Base-by-base conservation (phyloP, 2,113 vertebrate genomes). In the Scatophagus argus region DNA sequence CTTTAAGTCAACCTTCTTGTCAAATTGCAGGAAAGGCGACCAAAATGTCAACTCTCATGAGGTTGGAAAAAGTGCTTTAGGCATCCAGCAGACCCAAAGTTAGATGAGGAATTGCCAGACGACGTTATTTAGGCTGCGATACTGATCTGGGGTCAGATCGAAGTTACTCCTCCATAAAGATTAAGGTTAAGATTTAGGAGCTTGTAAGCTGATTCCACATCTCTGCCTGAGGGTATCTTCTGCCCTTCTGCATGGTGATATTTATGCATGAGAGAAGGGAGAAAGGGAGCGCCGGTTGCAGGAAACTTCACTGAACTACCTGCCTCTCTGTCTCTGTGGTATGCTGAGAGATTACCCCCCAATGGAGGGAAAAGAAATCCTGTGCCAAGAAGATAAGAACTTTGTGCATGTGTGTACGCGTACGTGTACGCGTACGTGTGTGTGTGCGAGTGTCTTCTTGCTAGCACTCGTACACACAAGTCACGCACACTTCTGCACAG, bases 351-450 rank as follows among this genome's bases (percentile, higher is more conserved):
- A 94, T 94, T 93, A 93, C 85, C 88, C 89, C 87, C 82, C 81
- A 60, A 84, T 81, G 78, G 87, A 85, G 74, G 87, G 79, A 19
- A 6, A 2, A 36, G 23, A 86, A 90, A 92, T 93, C 79, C 94
- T 96, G 94, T 82, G 66, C 93, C 84, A 81, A 56, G 83, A 70
- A 90, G 92, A 95, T 95, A 95, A 96, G 88, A 89, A 92, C 80
- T 80, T 31, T 44, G 29, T 49, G 54, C 29, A 8, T 51, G 19
- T 19, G 21, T 32, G 34, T 58, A 9, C n/a, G n/a, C n/a, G n/a
- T n/a, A n/a, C n/a, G n/a, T n/a, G n/a, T n/a, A n/a, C n/a, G n/a
- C n/a, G n/a, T n/a, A n/a, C n/a, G n/a, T n/a, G n/a, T 39, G 31
- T 32, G 43, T 43, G 51, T 65, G 19, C 67, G 31, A 23, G 43